Conservation (phyloP, 2,797 vertebrate species). For the Ceyx erithaca region DNA sequence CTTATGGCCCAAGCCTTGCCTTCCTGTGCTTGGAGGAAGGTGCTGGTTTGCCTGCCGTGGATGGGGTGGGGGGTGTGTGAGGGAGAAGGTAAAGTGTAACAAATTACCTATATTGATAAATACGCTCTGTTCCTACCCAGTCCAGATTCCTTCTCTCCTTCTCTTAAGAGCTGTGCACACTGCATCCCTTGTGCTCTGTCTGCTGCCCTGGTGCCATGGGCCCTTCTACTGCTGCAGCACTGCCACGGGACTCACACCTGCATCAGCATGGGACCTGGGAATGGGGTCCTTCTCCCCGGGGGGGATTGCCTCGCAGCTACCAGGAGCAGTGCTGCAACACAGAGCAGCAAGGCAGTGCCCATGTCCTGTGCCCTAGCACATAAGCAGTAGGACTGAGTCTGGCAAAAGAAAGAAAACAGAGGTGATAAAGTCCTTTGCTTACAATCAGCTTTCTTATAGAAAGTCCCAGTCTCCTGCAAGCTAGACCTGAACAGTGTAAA, state of each 20-base stretch:
- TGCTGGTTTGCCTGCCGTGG: not conserved
- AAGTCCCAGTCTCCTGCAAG: not conserved
- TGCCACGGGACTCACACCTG: accelerated
- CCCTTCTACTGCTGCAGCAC: not conserved
- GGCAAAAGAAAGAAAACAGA: not conserved
- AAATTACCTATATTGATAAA: not conserved
- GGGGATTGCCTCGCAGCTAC: not conserved
- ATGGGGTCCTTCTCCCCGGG: accelerated
- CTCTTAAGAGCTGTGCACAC: not conserved
- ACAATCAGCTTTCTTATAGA: not conserved
- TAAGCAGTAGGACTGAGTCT: not conserved
- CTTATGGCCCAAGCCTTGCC: not conserved
- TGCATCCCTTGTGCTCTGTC: accelerated
- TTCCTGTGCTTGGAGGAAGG: not conserved
- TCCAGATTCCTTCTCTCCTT: not conserved
- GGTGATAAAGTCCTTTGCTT: not conserved
- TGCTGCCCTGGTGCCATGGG: accelerated
- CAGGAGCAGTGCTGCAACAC: not conserved
- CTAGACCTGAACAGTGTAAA: not conserved
- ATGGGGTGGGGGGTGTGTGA: not conserved
- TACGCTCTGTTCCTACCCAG: not conserved
- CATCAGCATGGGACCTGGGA: not conserved
- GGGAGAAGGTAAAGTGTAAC: not conserved
- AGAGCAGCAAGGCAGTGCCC: not conserved
- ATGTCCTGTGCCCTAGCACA: accelerated